These are phyloP conservation scores for Pyrrhia umbra DNA, from an alignment of 2,888 invertebrate genomes.

Conservation along the genomic window DNA sequence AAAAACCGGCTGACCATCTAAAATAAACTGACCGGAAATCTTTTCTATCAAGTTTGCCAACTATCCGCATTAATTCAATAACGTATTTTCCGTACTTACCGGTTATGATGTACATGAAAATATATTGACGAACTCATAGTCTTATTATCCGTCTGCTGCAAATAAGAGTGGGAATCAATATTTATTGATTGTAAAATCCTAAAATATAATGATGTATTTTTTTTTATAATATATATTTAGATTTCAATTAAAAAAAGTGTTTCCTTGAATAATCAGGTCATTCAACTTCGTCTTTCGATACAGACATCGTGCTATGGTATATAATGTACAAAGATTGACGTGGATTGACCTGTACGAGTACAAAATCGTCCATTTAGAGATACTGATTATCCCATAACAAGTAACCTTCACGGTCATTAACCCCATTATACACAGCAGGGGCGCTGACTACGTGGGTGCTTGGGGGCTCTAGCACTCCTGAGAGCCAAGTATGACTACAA, in stretches of 20 bases:
- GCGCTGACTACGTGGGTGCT: too few relatives aligned
- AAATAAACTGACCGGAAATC: conserved; percentile 41
- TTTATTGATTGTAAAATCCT: conserved; percentile 11
- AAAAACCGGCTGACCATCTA: not conserved
- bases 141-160: not conserved
- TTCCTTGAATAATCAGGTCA: conserved; percentile 27
- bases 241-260: not conserved
- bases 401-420: too few relatives aligned
- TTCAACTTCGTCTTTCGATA: conserved; percentile 23
- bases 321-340: not conserved
- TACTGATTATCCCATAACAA: too few relatives aligned
- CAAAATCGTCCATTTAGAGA: too few relatives aligned
- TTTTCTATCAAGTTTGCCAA: conserved; percentile 34
- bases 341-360: too few relatives aligned
- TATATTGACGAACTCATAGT: conserved; percentile 8
- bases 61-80: conserved; percentile 24
- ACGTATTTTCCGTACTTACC: conserved; percentile 39
- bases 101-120: conserved; percentile 29
- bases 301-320: not conserved
- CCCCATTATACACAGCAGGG: too few relatives aligned
- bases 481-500: too few relatives aligned
- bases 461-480: too few relatives aligned
- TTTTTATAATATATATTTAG: not conserved
- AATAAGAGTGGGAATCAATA: not conserved
- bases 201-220: not conserved